A percentile compares a stretch with the other conserved stretches of the same genome.
Conservation (phyloP, 2,888 invertebrate species). For the Drosophila neonasuta region DNA sequence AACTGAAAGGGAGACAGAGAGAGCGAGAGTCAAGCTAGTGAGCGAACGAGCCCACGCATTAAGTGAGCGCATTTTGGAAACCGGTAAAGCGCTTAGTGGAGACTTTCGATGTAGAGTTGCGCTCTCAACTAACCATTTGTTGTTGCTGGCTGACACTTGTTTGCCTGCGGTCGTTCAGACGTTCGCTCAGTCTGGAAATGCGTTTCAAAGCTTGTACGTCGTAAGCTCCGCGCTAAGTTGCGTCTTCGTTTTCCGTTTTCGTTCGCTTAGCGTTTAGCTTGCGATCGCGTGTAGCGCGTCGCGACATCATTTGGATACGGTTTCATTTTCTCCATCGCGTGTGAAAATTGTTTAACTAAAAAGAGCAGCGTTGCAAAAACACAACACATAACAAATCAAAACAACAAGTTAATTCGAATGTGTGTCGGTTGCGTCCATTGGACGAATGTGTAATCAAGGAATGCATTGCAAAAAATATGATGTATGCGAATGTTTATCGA, state of each 20-base stretch:
- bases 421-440: constrained; percentile 12
- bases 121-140: constrained; percentile 46
- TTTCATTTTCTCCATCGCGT: constrained; percentile 29
- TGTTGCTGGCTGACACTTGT: constrained; percentile 58
- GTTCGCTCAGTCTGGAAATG: constrained; percentile 70
- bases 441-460: constrained; percentile 35
- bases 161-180: constrained; percentile 51
- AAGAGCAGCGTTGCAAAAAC: constrained; percentile 45
- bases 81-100: constrained; percentile 58
- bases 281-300: constrained; percentile 47
- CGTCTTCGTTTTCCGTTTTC: constrained; percentile 11
- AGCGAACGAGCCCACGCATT: constrained; percentile 20
- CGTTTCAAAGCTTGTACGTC: constrained; percentile 72
- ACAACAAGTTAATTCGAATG: constrained; percentile 32
- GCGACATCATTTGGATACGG: constrained; percentile 52
- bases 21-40: constrained; percentile 8
- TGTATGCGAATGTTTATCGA: constrained; percentile 22
- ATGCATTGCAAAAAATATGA: constrained; percentile 26
- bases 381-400: constrained; percentile 6
- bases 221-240: constrained; percentile 21
- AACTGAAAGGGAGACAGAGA: constrained; percentile 3
- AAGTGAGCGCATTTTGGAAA: constrained; percentile 37
- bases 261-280: constrained; percentile 4
- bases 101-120: constrained; percentile 57
- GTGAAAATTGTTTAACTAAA: constrained; percentile 34